Base-by-base conservation (phyloP, 2,797 vertebrate species). In the Mustela erminea region DNA sequence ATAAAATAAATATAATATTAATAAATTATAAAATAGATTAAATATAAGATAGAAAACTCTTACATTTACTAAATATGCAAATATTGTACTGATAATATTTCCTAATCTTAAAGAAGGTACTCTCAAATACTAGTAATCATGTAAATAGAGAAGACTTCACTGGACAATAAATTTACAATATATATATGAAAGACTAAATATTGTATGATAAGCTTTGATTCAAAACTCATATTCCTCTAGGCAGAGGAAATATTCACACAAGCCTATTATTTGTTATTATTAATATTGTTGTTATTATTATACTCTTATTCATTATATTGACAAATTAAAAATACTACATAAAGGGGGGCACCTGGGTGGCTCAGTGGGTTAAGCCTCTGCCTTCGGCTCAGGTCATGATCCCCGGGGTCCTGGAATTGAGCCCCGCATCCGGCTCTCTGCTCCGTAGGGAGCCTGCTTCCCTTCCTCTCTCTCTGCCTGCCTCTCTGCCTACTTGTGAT, bases 201-300 rank as follows among this genome's bases (percentile, higher is more conserved):
- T 74, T 88, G 20, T 21, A 32, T 35, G 5, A 17, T 64, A 64
- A 86, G 7, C 4, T 93, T 88, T 68, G 14, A 41, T 60, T 86
- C 14, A 75, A 43, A 96, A 14, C 3, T 81, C 4, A 1, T 41
- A 27, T 80, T 93, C n/a, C 64, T 86, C 29, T 49, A 72, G 23
- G 10, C 14, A 92, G 13, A 68, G 32, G 20, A 97, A 92, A 74
- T 54, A 43, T 77, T 89, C 18, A 90, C 83, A 20, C 18, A 97
- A 90, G 2, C 58, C 8, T 41, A 56, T n/a, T 66, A 52, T 32
- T 52, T 77, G 35, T 62, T 62, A 64, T 32, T 64, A 64, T 64
- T 58, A 35, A 56, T 46, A 62, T 54, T 54, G 6, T 18, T 52
- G 15, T 17, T 70, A 80, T 77, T 83, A 43, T 54, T 41, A 11